Evolutionary conservation across 2,113 vertebrate species (phyloP), one percentile per base, ranked within the genome.

Genomic region (Empidonax alnorum): DNA sequence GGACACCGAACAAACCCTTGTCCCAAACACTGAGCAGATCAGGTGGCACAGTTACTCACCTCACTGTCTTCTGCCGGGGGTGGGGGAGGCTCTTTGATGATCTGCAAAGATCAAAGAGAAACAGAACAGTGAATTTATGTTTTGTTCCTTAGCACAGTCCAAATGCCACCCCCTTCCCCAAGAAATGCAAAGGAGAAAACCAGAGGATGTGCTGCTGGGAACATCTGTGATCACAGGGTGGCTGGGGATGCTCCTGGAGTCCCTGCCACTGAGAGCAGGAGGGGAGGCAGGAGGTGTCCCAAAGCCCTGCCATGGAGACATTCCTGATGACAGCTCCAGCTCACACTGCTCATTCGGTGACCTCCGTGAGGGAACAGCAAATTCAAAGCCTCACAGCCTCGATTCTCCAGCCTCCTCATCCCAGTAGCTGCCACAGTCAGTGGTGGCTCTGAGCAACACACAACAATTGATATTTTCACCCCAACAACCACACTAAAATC

Each of bases 51-150:
- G 53, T 21, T 68, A 96, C 98, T 98, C 95, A 98, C 98, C 96
- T 98, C 98, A 1, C 98, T 98, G 96, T 98, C 98, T 33, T 98
- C 98, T 30, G 90, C 97, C 7, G 98, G 98, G 19, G 98, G 98
- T 7, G 98, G 98, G 1, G 98, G 98, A 3, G 98, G 97, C 76
- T 98, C 98, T 69, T 98, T 98, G 90, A 98, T 98, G 80, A 98
- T 98, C 98, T 98, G 44, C 19, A 96, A 94, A 61, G 79, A 53
- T 61, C 11, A 73, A 78, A 89, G 62, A 96, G 33, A 96, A 86
- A 95, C 10, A 94, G 31, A 89, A 61, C 0, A 33, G 49, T 72
- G 17, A 91, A 76, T 90, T 33, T 6, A 12, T 1, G 17, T 9
- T 28, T 37, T 41, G n/a, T 9, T 62, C 69, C 37, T 65, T 3